Percentiles rank a stretch among this genome's conserved stretches.
phyloP scores from a whole-genome alignment of 2,888 invertebrate genomes.

The Ametastegia equiseti region DNA sequence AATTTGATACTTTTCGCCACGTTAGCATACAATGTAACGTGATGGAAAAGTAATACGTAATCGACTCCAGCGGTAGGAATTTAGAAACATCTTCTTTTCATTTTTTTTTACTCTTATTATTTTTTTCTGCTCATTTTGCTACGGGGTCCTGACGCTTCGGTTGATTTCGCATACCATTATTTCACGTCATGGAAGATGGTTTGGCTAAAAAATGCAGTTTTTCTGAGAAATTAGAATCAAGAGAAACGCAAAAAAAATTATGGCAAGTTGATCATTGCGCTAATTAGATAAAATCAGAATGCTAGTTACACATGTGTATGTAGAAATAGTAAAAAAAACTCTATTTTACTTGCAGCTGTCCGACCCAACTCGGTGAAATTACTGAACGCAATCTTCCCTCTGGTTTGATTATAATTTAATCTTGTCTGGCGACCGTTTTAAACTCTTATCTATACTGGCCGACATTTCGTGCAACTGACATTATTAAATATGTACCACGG shows the following conservation, averaged over 20 bases:
- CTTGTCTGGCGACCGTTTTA: constrained; percentile 29
- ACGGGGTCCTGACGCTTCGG: no score
- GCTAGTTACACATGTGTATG: background rate
- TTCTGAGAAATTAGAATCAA: no score
- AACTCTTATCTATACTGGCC: constrained; percentile 38
- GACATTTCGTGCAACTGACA: background rate
- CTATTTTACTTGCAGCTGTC: background rate
- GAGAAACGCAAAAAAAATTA: no score
- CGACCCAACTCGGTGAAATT: background rate
- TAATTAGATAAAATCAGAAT: no score
- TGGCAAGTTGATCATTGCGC: no score
- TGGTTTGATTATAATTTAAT: constrained; percentile 25
- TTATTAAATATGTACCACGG: no score
- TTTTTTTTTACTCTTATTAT: background rate
- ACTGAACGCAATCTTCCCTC: constrained; percentile 5
- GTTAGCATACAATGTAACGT: constrained; percentile 19
- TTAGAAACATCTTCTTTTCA: background rate
- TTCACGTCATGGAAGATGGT: no score
- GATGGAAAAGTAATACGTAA: constrained; percentile 7
- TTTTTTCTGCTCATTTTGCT: background rate
- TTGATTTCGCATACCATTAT: no score
- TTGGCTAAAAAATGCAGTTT: no score
- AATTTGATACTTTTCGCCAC: constrained; percentile 30
- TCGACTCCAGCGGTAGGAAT: constrained; percentile 12
- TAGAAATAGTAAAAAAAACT: background rate